Base-by-base conservation (phyloP, 2,797 vertebrate genomes). In the Bradypus variegatus region DNA sequence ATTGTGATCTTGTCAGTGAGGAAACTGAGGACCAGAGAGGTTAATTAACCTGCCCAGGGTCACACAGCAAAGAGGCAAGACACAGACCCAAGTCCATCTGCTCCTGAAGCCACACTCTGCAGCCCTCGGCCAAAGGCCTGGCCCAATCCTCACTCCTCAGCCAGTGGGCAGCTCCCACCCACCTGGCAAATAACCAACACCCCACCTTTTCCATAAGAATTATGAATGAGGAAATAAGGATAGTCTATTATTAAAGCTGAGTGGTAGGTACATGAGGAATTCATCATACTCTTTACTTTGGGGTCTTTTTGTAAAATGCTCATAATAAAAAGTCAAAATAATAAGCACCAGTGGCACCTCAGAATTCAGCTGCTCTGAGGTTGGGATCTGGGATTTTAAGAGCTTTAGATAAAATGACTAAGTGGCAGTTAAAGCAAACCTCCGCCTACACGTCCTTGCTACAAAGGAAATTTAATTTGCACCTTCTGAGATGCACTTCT, bases 261-360 rank as follows among this genome's bases (percentile, higher is more conserved):
- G 33, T 0, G 15, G 15, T 0, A 21, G n/a, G 36, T 10, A 1
- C 1, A 0, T 0, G 5, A 29, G 31, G 64, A 31, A 27, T 5
- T 38, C 62, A 0, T 1, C 6, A 7, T 0, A 1, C 1, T 0
- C 15, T 53, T 2, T 23, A 3, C 12, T 0, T 36, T 8, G 6
- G 8, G 36, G n/a, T 6, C 9, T 12, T 65, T 72, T 58, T 23
- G 73, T 18, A 69, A 62, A 79, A 27, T 11, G 33, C 15, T 45
- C 36, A 2, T 10, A 1, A 70, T 11, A 38, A 79, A 77, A 36
- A 21, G 58, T 75, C 65, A 27, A 29, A 21, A 48, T 4, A 18
- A 21, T 50, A 16, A 55, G 25, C 27, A 27, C 31, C 12, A 5
- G 38, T 13, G 23, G 50, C 36, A 18, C 60, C 92, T 5, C 9